Conservation (phyloP, 2,888 invertebrate genomes). For the Kuschelorhynchus macadamiae region DNA sequence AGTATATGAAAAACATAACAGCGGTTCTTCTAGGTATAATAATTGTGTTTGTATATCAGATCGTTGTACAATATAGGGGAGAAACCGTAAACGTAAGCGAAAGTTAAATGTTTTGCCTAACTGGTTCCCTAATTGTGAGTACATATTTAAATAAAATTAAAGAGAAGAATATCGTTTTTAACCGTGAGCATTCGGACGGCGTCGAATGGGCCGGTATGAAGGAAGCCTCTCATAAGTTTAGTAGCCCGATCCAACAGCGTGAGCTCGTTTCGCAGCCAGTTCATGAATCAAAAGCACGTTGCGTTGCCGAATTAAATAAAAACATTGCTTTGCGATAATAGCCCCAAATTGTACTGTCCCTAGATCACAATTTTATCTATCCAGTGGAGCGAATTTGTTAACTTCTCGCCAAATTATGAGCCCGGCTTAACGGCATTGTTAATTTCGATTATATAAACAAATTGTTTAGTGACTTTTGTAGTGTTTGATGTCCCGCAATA, state of each 20-base stretch:
- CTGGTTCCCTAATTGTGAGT: constrained; percentile 45
- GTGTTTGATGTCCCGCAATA: constrained; percentile 45
- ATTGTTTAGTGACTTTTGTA: constrained; percentile 40
- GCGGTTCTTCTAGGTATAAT: constrained; percentile 11
- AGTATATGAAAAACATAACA: neutral
- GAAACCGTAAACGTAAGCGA: constrained; percentile 40
- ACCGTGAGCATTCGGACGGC: constrained; percentile 61
- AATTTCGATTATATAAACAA: constrained; percentile 20
- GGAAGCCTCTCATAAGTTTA: constrained; percentile 62
- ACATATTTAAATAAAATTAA: constrained; percentile 50
- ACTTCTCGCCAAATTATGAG: constrained; percentile 34
- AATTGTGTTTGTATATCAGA: constrained; percentile 30
- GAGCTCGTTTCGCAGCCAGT: constrained; percentile 46
- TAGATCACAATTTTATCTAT: constrained; percentile 33
- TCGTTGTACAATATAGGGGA: constrained; percentile 24
- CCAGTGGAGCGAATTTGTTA: constrained; percentile 24
- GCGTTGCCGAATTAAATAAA: constrained; percentile 39
- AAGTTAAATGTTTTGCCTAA: constrained; percentile 44
- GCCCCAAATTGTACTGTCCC: constrained; percentile 32
- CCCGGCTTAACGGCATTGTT: constrained; percentile 23
- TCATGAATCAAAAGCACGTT: constrained; percentile 45
- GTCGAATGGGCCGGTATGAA: constrained; percentile 59
- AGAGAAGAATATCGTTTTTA: constrained; percentile 62
- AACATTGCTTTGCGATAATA: constrained; percentile 38
- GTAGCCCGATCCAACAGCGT: constrained; percentile 55